phyloP scores from a whole-genome alignment of 2,113 vertebrate genomes.

The Corythaixoides concolor region DNA sequence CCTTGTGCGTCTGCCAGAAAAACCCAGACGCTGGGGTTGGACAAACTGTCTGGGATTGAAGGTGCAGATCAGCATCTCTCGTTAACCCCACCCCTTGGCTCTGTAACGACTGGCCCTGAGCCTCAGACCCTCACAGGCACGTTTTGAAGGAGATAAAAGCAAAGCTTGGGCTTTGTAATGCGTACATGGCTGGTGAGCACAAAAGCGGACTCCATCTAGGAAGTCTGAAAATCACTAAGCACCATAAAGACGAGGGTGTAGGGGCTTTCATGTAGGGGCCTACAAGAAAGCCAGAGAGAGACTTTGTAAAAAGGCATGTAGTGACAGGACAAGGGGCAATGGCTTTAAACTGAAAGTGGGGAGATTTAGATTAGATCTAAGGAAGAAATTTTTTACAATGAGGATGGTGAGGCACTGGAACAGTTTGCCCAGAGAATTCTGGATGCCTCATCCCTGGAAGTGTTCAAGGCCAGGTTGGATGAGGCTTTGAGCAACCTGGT shows the following conservation, averaged over 20 bases:
- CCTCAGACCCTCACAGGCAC: background rate
- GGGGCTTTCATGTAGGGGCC: no score
- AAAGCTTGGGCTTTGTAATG: background rate
- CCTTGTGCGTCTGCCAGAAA: background rate
- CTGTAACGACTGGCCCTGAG: background rate
- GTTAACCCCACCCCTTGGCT: background rate
- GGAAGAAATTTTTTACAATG: no score
- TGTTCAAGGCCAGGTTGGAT: no score
- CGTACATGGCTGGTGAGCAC: accelerated
- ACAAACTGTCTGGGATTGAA: background rate
- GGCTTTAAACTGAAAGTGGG: no score
- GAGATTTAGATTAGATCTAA: no score
- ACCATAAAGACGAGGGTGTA: background rate
- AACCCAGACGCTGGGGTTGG: background rate
- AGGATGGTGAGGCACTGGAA: no score
- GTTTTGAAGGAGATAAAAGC: background rate
- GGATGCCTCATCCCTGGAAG: no score
- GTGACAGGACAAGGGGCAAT: no score
- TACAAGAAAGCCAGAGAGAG: no score
- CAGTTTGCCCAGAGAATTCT: no score
- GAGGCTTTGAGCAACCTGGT: no score
- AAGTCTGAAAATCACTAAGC: background rate
- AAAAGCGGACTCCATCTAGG: background rate
- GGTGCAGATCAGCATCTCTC: background rate
- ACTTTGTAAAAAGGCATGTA: no score